Evolutionary conservation across 2,113 vertebrate species (phyloP).

Genomic region (Dromiciops gliroides): DNA sequence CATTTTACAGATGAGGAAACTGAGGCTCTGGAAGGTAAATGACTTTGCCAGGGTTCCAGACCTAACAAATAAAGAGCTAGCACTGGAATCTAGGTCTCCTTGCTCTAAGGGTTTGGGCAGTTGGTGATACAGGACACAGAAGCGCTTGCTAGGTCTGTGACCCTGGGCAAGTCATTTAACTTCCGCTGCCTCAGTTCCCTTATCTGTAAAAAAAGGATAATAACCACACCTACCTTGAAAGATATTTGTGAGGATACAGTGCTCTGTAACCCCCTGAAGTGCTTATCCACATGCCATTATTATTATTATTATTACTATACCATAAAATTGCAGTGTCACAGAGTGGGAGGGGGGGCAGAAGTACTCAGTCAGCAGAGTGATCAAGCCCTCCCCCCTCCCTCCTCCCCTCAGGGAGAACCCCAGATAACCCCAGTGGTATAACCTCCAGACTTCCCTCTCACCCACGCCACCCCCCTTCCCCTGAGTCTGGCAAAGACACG

Average conservation of each 20-base stretch:
- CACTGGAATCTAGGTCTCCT: neutral
- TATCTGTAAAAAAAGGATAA: neutral
- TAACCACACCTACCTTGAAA: neutral
- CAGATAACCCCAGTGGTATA: neutral
- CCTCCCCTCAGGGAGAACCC: neutral
- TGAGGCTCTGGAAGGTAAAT: neutral
- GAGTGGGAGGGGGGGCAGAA: neutral
- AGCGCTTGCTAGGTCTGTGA: neutral
- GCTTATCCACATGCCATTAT: too few relatives aligned
- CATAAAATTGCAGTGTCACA: neutral
- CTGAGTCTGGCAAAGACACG: constrained; percentile 33
- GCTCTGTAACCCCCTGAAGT: neutral
- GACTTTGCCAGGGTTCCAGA: neutral
- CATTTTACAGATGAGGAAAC: neutral
- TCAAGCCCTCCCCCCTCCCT: neutral
- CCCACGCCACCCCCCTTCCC: neutral
- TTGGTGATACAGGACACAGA: neutral
- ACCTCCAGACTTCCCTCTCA: neutral
- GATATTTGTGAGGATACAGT: neutral
- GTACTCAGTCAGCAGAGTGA: neutral
- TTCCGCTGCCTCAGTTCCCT: neutral
- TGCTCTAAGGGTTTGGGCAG: neutral
- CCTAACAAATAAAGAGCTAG: neutral
- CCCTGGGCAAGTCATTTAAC: neutral
- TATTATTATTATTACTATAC: neutral